Base-by-base conservation (phyloP, 1,140 invertebrate species). In the Cydia pomonella region DNA sequence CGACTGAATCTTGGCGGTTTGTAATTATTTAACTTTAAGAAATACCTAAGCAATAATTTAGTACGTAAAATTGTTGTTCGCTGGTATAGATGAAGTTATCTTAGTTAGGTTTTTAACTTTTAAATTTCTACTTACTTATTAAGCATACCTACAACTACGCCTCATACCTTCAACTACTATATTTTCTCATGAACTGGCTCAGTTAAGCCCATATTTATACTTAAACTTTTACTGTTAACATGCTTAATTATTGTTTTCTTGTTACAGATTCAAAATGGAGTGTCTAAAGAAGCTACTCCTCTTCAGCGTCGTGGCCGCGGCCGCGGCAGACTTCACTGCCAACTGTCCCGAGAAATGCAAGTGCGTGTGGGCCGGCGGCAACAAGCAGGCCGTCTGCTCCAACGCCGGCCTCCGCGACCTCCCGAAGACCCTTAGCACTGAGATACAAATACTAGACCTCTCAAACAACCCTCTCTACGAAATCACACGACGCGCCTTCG, bases 301-400 rank as follows among this genome's bases (percentile, higher is more conserved):
- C 18, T 73, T 88, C 62, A 84, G 77, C 75, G 73, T 85, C 63
- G 72, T 87, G 6, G 78, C 85, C 6, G 72, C 81, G 6, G 77
- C 74, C 41, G 77, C 83, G 18, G 88, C 82, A 73, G 90, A 93
- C 74, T 93, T 93, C 80, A 92, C 92, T 10, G 79, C 82, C n/a
- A 86, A 92, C 76, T 93, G 93, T 71, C 92, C 93, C 16, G 50
- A 87, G 74, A 93, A 91, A 33, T 97, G 97, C 91, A 95, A 96
- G 80, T 97, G 97, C 82, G 95, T 95, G 73, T 97, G 97, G 96
- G 94, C 95, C 4, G 96, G 95, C 62, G 97, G 97, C 1, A 97
- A 96, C 86, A 97, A 96, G 85, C 96, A 95, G 21, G 97, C 97
- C 0, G 96, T 97, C 76, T 98, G 97, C 84, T 94, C 94, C 25